Base-by-base conservation (phyloP, 2,888 invertebrate genomes). In the Mythimna vitellina region DNA sequence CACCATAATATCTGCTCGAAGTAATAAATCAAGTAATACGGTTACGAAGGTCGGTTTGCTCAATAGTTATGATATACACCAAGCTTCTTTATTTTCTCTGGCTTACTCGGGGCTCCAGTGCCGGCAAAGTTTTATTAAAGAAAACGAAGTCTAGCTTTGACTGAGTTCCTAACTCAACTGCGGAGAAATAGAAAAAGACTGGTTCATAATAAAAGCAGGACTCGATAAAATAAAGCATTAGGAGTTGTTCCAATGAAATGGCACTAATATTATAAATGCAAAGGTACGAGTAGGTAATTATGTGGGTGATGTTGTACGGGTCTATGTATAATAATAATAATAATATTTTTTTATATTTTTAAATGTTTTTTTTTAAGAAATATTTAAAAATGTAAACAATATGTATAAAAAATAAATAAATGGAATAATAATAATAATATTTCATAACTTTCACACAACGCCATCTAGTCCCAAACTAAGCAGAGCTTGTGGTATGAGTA, bases 91-190 rank as follows among this genome's bases (percentile, higher is more conserved):
- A 85, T 73, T 82, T 85, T 58, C 56, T 60, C 65, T 35, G 25
- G 62, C 64, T 73, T 8, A 65, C 71, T 12, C 66, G 32, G 53
- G 8, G 62, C 68, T 53, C 58, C 46, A 25, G 58, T 20, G 32
- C 69, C 38, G 73, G 64, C 46, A 71, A 86, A 84, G 77, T 87
- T 85, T 87, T 85, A 81, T 82, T 82, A 85, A 85, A 85, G 81
- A 77, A 85, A 86, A 82, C 78, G 68, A 80, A 80, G 80, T 72
- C 70, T 66, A 76, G 80, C 84, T 86, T 83, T 81, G 83, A 84
- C 67, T 70, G 73, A 83, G 78, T 83, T 83, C 61, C 22, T 56
- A 62, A 74, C 62, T 66, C 60, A 53, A 77, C 72, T 73, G 68
- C 65, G 42, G 35, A 73, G 73, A 78, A 80, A 78, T 68, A 72